Percentiles rank a stretch among this genome's conserved stretches.
These are phyloP conservation scores for Leptura quadrifasciata DNA, from an alignment of 2,888 invertebrate genomes.

Conservation along the genomic window DNA sequence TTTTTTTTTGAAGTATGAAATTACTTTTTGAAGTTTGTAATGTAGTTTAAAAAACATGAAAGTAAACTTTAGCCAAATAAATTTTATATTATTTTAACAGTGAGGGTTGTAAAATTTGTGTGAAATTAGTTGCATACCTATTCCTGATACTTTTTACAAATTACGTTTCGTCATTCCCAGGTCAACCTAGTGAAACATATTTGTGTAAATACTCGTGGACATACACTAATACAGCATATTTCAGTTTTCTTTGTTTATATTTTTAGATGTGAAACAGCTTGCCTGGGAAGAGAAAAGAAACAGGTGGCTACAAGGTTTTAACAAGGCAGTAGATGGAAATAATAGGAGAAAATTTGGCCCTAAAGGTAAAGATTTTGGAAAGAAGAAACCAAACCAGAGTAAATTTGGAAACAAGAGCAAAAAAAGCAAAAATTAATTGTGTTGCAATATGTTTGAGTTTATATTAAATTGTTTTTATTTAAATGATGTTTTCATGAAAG, in stretches of 20 bases:
- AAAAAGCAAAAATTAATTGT: constrained; percentile 52
- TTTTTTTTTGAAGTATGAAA: too few species aligned
- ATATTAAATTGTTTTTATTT: constrained; percentile 19
- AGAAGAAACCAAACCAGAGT: constrained; percentile 52
- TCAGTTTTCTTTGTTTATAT: constrained; percentile 42
- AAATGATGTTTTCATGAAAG: constrained; percentile 2
- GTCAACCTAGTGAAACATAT: too few species aligned
- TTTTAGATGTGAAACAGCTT: constrained; percentile 80
- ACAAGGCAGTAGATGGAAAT: constrained; percentile 67
- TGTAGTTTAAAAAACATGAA: too few species aligned
- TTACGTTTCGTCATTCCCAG: too few species aligned
- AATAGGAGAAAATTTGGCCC: constrained; percentile 31
- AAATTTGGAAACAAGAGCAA: constrained; percentile 54
- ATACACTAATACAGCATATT: too few species aligned
- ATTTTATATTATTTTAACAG: too few species aligned
- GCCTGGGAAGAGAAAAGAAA: constrained; percentile 88
- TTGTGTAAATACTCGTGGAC: too few species aligned
- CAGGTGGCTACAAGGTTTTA: constrained; percentile 78
- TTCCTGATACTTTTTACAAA: too few species aligned
- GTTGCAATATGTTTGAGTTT: constrained; percentile 13
- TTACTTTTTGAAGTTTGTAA: too few species aligned
- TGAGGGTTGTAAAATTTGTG: too few species aligned
- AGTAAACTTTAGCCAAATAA: too few species aligned
- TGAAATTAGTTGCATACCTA: too few species aligned
- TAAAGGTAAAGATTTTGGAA: constrained; percentile 39